Evolutionary conservation across 2,113 vertebrate genomes (phyloP).

Genomic region (Lepus timidus): DNA sequence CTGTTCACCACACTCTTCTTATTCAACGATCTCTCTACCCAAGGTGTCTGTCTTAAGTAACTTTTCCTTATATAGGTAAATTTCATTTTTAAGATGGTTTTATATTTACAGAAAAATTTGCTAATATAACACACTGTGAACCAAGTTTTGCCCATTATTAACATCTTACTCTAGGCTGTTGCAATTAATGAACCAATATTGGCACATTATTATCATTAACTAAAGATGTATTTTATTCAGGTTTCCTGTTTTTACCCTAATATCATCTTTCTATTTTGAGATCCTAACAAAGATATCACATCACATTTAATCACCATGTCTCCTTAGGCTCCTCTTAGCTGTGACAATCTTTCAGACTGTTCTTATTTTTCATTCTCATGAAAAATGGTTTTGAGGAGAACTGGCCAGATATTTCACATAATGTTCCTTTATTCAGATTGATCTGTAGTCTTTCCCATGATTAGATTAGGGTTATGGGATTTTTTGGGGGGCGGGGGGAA

Average conservation of each 20-base stretch:
- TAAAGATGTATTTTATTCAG: not conserved
- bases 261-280: not conserved
- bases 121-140: not conserved
- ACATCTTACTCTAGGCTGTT: not conserved
- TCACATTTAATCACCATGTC: not conserved
- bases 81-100: not conserved
- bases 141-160: not conserved
- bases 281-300: not conserved
- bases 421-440: not conserved
- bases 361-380: not conserved
- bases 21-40: not conserved
- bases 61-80: not conserved
- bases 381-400: not conserved
- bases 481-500: not conserved
- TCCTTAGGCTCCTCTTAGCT: not conserved
- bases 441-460: not conserved
- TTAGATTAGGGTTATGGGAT: not conserved
- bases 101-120: conserved; percentile 19
- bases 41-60: not conserved
- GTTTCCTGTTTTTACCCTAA: not conserved
- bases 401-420: not conserved
- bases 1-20: not conserved
- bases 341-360: not conserved
- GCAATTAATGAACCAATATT: not conserved
- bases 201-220: not conserved